Evolutionary conservation across 2,888 invertebrate species (phyloP), one percentile per base, ranked within the genome.

Genomic region (Pandemis cinnamomeana): DNA sequence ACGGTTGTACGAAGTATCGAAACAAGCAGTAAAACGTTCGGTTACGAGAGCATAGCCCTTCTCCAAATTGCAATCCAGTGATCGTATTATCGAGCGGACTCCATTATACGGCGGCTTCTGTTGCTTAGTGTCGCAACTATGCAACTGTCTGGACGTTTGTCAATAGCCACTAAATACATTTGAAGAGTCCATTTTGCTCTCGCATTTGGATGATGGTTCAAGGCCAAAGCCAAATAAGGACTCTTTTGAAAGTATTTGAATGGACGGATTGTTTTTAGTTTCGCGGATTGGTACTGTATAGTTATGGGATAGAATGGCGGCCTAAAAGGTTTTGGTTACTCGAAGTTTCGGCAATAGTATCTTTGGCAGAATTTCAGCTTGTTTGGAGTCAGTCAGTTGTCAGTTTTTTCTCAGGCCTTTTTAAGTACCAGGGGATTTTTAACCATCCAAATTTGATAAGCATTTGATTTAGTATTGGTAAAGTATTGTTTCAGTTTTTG

Each of bases 11-110:
- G 44, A 8, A 48, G 46, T 44, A 44, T 7, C 46, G 10, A 11
- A 0, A 48, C 46, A 13, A 3, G 7, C 7, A 5, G 15, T 41
- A 46, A 67, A 63, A 41, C 55, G 5, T 46, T 42, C 7, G 36
- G 53, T 64, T 63, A 64, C 69, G 58, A 73, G 41, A 69, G 51
- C 71, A 68, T 6, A 62, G 66, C 74, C 66, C 73, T 70, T 64
- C 73, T 70, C 71, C 66, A 36, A 67, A 67, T 67, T 67, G 66
- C 46, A 48, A 27, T 55, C 55, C 60, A 53, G 51, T 55, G 60
- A 46, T 60, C 48, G 55, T n/a, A 48, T 55, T 61, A 53, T 53
- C 66, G 70, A 71, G 61, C 58, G 64, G 7, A 64, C 42, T 53
- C 67, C 74, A 62, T 71, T 71, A 71, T 55, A 27, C 15, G 62